Base-by-base conservation (phyloP, 2,888 invertebrate genomes). In the Diaperis boleti region DNA sequence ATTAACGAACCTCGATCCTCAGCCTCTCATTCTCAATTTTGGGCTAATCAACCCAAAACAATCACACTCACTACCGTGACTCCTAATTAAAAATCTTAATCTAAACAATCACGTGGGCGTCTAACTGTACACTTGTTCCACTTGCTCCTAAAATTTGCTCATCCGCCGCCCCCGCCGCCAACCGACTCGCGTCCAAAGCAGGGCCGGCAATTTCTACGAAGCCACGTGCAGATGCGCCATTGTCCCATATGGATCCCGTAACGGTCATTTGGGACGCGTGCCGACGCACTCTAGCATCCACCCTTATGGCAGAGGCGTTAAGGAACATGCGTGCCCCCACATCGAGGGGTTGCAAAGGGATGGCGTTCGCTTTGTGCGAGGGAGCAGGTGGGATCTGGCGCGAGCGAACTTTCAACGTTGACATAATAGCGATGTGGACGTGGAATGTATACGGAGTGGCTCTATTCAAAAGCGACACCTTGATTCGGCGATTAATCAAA, bases 221-320 rank as follows among this genome's bases (percentile, higher is more conserved):
- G 26, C 26, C 76, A 76, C 76, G 78, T 77, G 78, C 78, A 78
- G 76, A 76, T 78, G 78, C 75, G 74, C 76, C 73, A 74, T 76
- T 76, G 73, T 74, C 71, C 73, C 70, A 67, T 71, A 74, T 74
- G 74, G 71, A 74, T 74, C 73, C 74, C 72, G 75, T 76, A 77
- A 78, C 78, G 78, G 78, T 78, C 78, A 78, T 75, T 73, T 62
- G 70, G 68, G 75, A 72, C 78, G 78, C 77, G 78, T 78, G 78
- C 78, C 77, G 72, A 64, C 72, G 71, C 61, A 55, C 41, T 41
- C 15, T 26, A 31, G n/a, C n/a, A n/a, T 17, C 42, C 13, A 26
- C 50, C 13, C 22, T 18, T 50, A 50, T 50, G 20, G 3, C 10
- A 10, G 13, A 13, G 50, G 50, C 5, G 5, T 4, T 42, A 54